Percentiles rank a stretch among this genome's conserved stretches.
Evolutionary conservation across 92 coral and sea anemone species (phyloP).

Genomic region (Epizoanthus stellaris): DNA sequence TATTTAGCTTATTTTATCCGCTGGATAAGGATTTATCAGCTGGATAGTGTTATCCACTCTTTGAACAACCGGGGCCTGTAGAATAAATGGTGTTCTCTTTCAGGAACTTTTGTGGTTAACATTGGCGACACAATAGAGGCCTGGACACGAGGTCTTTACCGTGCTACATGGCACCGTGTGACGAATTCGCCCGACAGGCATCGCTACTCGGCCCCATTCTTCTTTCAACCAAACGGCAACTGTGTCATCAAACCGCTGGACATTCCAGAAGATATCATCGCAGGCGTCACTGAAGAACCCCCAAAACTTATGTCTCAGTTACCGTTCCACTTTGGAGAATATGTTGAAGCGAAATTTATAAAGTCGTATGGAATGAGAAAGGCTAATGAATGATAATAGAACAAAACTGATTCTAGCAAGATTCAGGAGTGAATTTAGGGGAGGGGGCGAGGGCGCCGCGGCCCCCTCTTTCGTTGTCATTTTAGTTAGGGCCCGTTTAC

Average conservation of each 20-base stretch:
- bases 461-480: too few species aligned
- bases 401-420: too few species aligned
- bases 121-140: conserved; percentile 83
- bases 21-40: too few species aligned
- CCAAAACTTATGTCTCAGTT: conserved; percentile 37
- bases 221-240: conserved; percentile 68
- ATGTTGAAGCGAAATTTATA: conserved; percentile 65
- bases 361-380: conserved; percentile 60
- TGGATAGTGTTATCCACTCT: too few species aligned
- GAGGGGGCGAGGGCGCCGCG: too few species aligned
- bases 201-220: conserved; percentile 75
- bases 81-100: background rate
- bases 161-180: conserved; percentile 78
- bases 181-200: conserved; percentile 62
- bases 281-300: conserved; percentile 16
- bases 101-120: conserved; percentile 76
- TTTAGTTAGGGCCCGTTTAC: too few species aligned
- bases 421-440: too few species aligned
- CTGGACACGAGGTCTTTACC: conserved; percentile 76
- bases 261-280: conserved; percentile 20
- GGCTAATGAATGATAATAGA: too few species aligned
- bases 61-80: too few species aligned
- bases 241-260: conserved; percentile 65
- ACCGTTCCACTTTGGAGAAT: conserved; percentile 78
- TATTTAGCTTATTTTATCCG: too few species aligned